phyloP scores from a whole-genome alignment of 2,888 invertebrate genomes.

The Dolichomitus sp. region DNA sequence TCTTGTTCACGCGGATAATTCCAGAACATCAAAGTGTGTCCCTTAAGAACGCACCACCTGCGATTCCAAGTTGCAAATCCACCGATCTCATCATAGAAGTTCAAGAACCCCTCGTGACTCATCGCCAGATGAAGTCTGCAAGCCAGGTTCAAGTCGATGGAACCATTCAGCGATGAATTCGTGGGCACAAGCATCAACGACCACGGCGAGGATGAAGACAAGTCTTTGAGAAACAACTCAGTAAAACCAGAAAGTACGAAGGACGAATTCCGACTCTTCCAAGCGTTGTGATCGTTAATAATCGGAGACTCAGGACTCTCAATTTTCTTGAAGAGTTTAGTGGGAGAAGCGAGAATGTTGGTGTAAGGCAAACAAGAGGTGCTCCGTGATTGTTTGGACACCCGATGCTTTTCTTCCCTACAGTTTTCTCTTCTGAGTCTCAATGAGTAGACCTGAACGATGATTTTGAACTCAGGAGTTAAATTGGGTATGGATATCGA shows the following conservation, averaged over 20 bases:
- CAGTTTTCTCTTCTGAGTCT: slow-evolving; percentile 82
- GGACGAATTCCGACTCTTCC: slow-evolving; percentile 69
- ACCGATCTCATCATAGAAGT: slow-evolving; percentile 85
- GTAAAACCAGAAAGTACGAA: slow-evolving; percentile 76
- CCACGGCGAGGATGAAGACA: slow-evolving; percentile 75
- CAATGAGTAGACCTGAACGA: slow-evolving; percentile 86
- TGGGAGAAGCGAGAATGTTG: slow-evolving; percentile 69
- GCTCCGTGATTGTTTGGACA: slow-evolving; percentile 26
- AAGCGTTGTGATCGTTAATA: slow-evolving; percentile 63
- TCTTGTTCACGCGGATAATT: slow-evolving; percentile 86
- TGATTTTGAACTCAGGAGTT: slow-evolving; percentile 84
- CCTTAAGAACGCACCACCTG: slow-evolving; percentile 87
- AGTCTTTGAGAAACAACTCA: slow-evolving; percentile 76
- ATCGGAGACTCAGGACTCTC: background rate
- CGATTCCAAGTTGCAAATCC: slow-evolving; percentile 87
- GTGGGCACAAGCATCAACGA: slow-evolving; percentile 73
- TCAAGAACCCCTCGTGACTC: slow-evolving; percentile 86
- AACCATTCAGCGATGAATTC: slow-evolving; percentile 75
- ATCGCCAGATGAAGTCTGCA: slow-evolving; percentile 77
- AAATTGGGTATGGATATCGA: slow-evolving; percentile 81
- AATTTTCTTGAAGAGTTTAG: slow-evolving; percentile 23
- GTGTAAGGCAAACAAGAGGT: slow-evolving; percentile 71
- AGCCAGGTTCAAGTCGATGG: slow-evolving; percentile 75
- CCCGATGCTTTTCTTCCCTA: slow-evolving; percentile 81
- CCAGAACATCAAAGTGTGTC: slow-evolving; percentile 86